Conservation (phyloP, 2,888 invertebrate species). For the Drosophila borborema region DNA sequence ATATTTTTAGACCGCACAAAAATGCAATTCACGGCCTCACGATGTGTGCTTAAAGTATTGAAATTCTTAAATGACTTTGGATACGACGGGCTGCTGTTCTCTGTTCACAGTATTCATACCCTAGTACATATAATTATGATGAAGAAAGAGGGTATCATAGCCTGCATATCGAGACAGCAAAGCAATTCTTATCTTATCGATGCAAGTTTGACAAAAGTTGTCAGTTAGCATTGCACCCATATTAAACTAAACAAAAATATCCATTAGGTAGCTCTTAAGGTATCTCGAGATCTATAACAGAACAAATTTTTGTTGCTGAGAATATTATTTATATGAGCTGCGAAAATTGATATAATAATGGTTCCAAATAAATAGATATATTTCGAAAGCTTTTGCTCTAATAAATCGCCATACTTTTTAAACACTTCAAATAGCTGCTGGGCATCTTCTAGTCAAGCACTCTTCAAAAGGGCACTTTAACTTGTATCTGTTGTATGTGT, state of each 20-base stretch:
- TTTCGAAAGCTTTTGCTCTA: background rate
- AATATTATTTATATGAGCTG: background rate
- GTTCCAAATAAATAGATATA: background rate
- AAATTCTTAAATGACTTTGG: conserved; percentile 40
- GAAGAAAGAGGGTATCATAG: background rate
- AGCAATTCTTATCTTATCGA: too few relatives aligned
- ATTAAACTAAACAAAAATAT: too few relatives aligned
- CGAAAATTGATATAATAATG: background rate
- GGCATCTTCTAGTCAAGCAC: conserved; percentile 16
- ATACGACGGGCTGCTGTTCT: conserved; percentile 23
- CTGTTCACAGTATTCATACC: background rate
- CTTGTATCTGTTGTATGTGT: conserved; percentile 14
- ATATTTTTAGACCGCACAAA: conserved; percentile 36
- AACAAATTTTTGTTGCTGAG: background rate
- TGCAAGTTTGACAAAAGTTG: too few relatives aligned
- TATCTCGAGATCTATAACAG: background rate
- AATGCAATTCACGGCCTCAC: conserved; percentile 7
- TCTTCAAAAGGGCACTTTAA: conserved; percentile 1
- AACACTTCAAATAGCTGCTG: conserved; percentile 3
- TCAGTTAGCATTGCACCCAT: too few relatives aligned
- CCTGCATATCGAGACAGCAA: background rate
- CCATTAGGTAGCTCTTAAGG: too few relatives aligned
- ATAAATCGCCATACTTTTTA: background rate
- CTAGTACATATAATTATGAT: background rate
- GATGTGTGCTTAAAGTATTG: conserved; percentile 48